Evolutionary conservation across 2,113 vertebrate species (phyloP).

Genomic region (Sphyrna mokarran): DNA sequence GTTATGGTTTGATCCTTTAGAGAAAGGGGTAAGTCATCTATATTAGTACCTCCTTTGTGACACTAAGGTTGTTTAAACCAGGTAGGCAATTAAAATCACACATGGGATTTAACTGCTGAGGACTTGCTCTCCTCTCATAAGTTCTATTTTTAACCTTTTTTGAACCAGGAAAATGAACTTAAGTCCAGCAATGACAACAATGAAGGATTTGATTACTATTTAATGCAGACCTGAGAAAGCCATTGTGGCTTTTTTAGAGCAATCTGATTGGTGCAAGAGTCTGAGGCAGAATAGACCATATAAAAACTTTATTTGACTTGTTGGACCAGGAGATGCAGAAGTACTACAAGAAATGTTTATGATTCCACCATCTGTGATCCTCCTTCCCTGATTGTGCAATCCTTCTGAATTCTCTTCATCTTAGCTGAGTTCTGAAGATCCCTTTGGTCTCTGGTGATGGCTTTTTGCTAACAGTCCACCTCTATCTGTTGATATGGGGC

Average conservation of each 20-base stretch:
- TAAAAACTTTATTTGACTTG: neutral
- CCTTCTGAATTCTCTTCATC: neutral
- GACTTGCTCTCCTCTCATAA: neutral
- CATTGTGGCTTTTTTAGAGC: neutral
- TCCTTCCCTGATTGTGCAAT: too few species aligned
- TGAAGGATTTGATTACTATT: neutral
- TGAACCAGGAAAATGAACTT: neutral
- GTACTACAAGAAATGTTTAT: neutral
- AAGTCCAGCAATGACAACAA: neutral
- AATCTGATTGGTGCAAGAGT: neutral
- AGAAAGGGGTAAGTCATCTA: constrained; percentile 73
- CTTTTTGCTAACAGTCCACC: neutral
- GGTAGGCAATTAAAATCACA: neutral
- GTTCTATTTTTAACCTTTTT: constrained; percentile 8
- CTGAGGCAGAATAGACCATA: neutral
- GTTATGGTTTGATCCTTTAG: constrained; percentile 79
- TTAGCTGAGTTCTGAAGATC: neutral
- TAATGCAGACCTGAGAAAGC: neutral
- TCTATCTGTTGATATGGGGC: neutral
- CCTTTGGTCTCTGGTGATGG: neutral
- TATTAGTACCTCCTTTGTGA: neutral
- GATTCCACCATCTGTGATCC: too few species aligned
- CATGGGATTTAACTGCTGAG: neutral
- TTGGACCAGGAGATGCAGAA: neutral
- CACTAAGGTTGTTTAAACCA: neutral